phyloP scores from a whole-genome alignment of 2,888 invertebrate species.

The Dynastes hyllus region DNA sequence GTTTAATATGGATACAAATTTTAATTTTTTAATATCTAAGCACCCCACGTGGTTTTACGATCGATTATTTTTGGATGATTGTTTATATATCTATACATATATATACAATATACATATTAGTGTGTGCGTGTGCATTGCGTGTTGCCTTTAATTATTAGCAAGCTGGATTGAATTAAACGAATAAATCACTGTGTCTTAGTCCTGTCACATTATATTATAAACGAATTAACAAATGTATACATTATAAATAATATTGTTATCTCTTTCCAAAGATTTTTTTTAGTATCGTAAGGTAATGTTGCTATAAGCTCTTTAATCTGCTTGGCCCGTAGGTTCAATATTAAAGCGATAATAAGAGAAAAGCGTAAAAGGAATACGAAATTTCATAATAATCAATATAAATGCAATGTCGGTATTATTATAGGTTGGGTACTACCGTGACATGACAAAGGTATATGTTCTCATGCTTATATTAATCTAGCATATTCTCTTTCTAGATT shows the following conservation, averaged over 20 bases:
- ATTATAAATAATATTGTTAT: slow-evolving; percentile 71
- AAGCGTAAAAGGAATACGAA: slow-evolving; percentile 24
- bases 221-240: slow-evolving; percentile 71
- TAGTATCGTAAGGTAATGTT: slow-evolving; percentile 68
- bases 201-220: slow-evolving; percentile 70
- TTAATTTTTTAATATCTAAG: slow-evolving; percentile 29
- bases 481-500: slow-evolving; percentile 58
- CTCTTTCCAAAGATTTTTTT: slow-evolving; percentile 72
- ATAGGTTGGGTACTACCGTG: slow-evolving; percentile 52
- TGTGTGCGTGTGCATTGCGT: slow-evolving; percentile 29
- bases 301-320: slow-evolving; percentile 67
- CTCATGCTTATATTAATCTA: slow-evolving; percentile 53
- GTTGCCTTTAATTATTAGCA: slow-evolving; percentile 47
- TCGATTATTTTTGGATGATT: slow-evolving; percentile 47
- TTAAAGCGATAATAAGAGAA: slow-evolving; percentile 41
- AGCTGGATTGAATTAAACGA: slow-evolving; percentile 62
- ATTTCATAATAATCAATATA: slow-evolving; percentile 46
- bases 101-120: slow-evolving; percentile 33
- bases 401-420: slow-evolving; percentile 45
- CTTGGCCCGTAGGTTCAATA: slow-evolving; percentile 63
- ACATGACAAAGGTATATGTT: slow-evolving; percentile 47
- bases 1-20: slow-evolving; percentile 25
- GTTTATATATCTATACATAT: slow-evolving; percentile 45
- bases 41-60: slow-evolving; percentile 33
- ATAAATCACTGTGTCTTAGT: slow-evolving; percentile 72